Conservation (phyloP, 2,888 invertebrate genomes). For the Apoderus coryli region DNA sequence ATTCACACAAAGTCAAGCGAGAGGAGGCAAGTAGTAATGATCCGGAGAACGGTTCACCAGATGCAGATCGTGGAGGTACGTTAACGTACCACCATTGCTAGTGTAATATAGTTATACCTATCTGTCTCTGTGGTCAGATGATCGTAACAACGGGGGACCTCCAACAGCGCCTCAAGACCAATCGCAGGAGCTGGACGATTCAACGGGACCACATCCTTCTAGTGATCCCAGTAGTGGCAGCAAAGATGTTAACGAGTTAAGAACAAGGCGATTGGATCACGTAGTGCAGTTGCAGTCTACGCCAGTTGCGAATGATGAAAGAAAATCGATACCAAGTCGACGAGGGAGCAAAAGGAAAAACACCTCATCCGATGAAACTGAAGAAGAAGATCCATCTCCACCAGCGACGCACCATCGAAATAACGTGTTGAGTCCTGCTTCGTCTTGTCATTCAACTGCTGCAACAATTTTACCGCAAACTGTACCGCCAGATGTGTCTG, state of each 20-base stretch:
- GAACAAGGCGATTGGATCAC: conserved; percentile 37
- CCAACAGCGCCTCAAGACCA: conserved; percentile 33
- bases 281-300: conserved; percentile 36
- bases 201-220: conserved; percentile 21
- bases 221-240: conserved; percentile 20
- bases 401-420: conserved; percentile 28
- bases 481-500: no score
- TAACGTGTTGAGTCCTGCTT: conserved; percentile 42
- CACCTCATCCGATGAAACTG: conserved; percentile 37
- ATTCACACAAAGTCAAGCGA: conserved; percentile 64
- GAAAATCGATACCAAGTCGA: conserved; percentile 27
- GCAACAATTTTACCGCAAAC: conserved; percentile 33
- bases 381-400: conserved; percentile 37
- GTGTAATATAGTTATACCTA: no score
- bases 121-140: conserved; percentile 36
- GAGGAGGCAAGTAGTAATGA: conserved; percentile 65
- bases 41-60: conserved; percentile 79
- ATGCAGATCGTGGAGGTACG: conserved; percentile 60
- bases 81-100: conserved; percentile 31
- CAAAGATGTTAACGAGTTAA: conserved; percentile 38
- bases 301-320: conserved; percentile 23
- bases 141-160: conserved; percentile 40
- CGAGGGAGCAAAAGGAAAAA: conserved; percentile 48
- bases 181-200: conserved; percentile 29
- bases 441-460: conserved; percentile 48